Conservation (phyloP, 2,888 invertebrate genomes). For the Quadroppia sp. region DNA sequence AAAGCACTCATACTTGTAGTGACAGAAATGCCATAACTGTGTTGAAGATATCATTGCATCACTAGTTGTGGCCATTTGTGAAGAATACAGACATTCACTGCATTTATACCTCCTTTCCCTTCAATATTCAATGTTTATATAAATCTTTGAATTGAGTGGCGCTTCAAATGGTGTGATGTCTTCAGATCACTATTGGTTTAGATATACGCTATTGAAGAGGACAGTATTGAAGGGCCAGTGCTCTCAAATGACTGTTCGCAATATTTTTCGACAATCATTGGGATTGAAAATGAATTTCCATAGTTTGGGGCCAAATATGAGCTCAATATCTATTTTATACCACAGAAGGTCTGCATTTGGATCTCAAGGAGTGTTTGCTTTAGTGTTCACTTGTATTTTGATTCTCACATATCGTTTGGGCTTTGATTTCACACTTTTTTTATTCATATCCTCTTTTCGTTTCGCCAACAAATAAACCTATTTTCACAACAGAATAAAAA, state of each 20-base stretch:
- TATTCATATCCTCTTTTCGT: slow-evolving; percentile 28
- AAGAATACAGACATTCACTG: too few species aligned
- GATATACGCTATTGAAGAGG: not conserved
- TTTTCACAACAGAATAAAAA: too few species aligned
- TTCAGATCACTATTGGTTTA: not conserved
- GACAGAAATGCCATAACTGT: slow-evolving; percentile 14
- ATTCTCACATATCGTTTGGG: slow-evolving; percentile 3
- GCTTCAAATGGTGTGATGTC: slow-evolving; percentile 10
- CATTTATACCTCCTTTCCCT: too few species aligned
- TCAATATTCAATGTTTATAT: not conserved
- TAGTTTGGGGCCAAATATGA: slow-evolving; percentile 23
- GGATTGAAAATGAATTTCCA: not conserved
- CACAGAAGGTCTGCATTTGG: slow-evolving; percentile 12
- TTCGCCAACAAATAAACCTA: too few species aligned
- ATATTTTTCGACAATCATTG: not conserved
- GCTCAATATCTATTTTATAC: slow-evolving; percentile 15
- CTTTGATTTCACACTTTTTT: not conserved
- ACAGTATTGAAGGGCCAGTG: not conserved
- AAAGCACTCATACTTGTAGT: slow-evolving; percentile 17
- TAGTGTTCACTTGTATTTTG: not conserved
- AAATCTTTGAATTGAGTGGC: slow-evolving; percentile 5
- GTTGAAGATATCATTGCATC: slow-evolving; percentile 20
- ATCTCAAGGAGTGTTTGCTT: slow-evolving; percentile 1
- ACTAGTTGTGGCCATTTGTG: not conserved
- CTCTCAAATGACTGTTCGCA: not conserved